Conservation (phyloP, 2,113 vertebrate species). For the Salvelinus alpinus region DNA sequence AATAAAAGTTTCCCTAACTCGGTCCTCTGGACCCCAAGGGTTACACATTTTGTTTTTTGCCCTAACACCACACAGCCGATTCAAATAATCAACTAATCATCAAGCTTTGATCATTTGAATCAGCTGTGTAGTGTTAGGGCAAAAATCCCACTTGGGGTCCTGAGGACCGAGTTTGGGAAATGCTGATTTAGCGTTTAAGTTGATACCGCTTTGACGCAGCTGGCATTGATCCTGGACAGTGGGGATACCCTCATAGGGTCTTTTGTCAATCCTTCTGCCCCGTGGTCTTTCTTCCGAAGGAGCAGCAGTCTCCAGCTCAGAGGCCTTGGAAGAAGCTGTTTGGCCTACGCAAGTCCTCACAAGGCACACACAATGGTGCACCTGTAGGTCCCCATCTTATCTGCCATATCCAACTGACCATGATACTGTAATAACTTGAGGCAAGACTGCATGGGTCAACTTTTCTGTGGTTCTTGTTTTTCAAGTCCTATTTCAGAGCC, state of each 20-base stretch:
- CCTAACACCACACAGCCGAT: too few relatives aligned
- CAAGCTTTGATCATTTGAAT: too few relatives aligned
- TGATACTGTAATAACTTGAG: constrained; percentile 23
- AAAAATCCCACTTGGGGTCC: too few relatives aligned
- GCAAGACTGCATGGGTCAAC: background rate
- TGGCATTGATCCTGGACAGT: background rate
- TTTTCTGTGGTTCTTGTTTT: background rate
- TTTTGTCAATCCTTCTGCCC: background rate
- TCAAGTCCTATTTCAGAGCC: background rate
- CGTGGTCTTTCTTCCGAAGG: constrained; percentile 50
- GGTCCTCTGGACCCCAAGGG: too few relatives aligned
- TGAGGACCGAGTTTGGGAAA: too few relatives aligned
- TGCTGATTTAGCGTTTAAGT: background rate
- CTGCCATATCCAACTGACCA: constrained; percentile 40
- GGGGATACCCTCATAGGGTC: background rate
- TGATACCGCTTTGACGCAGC: background rate
- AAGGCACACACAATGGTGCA: constrained; percentile 71
- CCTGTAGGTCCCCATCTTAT: constrained; percentile 72
- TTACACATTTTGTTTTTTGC: too few relatives aligned
- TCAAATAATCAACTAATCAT: too few relatives aligned
- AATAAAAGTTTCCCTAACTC: too few relatives aligned
- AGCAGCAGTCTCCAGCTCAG: constrained; percentile 65
- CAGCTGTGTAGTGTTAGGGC: too few relatives aligned
- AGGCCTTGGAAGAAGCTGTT: constrained; percentile 84
- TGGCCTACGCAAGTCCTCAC: constrained; percentile 77